Conservation (phyloP, 2,888 invertebrate genomes). For the Leptopilina syphax region DNA sequence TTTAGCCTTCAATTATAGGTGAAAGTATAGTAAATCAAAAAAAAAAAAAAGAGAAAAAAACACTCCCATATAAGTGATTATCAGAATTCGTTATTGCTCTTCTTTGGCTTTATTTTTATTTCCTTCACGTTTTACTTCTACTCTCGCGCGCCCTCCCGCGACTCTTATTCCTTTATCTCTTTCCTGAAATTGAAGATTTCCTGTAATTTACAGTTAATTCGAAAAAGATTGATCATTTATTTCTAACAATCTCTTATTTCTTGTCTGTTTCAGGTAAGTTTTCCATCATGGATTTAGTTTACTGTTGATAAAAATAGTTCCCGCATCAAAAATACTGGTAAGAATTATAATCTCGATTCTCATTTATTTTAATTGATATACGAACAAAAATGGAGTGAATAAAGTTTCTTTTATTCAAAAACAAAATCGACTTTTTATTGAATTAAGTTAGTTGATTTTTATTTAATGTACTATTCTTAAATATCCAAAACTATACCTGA, state of each 20-base stretch:
- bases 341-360: background rate
- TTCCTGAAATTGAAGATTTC: conserved; percentile 7
- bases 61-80: background rate
- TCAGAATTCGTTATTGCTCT: conserved; percentile 7
- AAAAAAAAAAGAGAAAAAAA: background rate
- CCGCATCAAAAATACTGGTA: background rate
- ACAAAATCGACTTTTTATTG: too few relatives aligned
- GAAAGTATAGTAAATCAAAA: background rate
- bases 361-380: too few relatives aligned
- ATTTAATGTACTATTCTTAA: too few relatives aligned
- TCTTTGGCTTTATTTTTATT: background rate
- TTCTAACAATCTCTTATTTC: background rate
- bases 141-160: background rate
- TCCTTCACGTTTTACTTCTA: background rate
- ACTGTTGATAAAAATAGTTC: background rate
- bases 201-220: conserved; percentile 9
- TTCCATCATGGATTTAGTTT: background rate
- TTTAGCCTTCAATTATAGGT: background rate
- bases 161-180: background rate
- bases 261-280: conserved; percentile 31
- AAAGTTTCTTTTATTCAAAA: too few relatives aligned
- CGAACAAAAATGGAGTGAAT: too few relatives aligned
- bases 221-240: background rate
- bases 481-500: too few relatives aligned
- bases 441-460: too few relatives aligned